Conservation (phyloP, 2,888 invertebrate genomes). For the Parelbella ahira region DNA sequence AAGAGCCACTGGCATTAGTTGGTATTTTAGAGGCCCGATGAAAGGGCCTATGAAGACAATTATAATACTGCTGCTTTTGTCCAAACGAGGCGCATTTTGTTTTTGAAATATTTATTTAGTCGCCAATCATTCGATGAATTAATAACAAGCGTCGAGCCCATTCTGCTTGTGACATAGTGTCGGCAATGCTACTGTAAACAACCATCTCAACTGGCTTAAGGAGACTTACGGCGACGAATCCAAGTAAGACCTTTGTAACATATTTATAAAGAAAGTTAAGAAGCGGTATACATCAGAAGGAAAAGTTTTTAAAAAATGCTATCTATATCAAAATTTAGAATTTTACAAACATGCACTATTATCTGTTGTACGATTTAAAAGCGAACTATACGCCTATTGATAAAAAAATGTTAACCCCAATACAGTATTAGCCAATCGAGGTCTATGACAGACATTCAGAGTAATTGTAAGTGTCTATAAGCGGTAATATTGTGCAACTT, state of each 20-base stretch:
- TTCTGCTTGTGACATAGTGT: conserved; percentile 14
- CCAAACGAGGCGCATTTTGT: conserved; percentile 6
- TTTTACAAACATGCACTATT: conserved; percentile 21
- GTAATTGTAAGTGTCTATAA: background rate
- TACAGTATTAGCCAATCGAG: conserved; percentile 19
- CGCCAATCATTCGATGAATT: conserved; percentile 16
- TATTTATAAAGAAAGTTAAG: conserved; percentile 21
- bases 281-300: conserved; percentile 10
- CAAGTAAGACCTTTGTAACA: conserved; percentile 26
- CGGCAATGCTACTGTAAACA: conserved; percentile 10
- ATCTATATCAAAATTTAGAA: conserved; percentile 16
- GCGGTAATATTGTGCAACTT: conserved; percentile 44
- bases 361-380: too few species aligned
- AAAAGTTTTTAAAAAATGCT: conserved; percentile 1
- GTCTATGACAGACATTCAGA: background rate
- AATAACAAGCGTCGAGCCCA: conserved; percentile 7
- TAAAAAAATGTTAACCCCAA: conserved; percentile 1
- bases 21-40: too few species aligned
- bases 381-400: too few species aligned
- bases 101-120: conserved; percentile 1
- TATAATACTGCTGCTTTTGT: too few species aligned
- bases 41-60: too few species aligned
- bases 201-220: conserved; percentile 18
- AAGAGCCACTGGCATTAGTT: too few species aligned
- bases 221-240: conserved; percentile 20